Evolutionary conservation across 1,140 invertebrate species (phyloP).

Genomic region (Zelostemma sp.): DNA sequence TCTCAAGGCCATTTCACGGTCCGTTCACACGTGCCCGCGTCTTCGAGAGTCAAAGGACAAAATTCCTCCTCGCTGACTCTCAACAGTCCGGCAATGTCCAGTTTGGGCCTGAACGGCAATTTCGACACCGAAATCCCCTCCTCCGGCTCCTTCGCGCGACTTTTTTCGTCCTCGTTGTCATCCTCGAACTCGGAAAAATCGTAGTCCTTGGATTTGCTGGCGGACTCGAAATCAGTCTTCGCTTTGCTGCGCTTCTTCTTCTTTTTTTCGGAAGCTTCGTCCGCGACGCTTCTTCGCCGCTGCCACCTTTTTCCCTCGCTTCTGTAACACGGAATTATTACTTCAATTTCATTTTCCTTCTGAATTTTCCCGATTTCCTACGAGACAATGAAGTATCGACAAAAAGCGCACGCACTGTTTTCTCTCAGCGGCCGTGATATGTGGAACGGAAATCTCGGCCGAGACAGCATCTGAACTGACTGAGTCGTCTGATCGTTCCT

Average conservation of each 20-base stretch:
- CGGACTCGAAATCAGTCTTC: conserved; percentile 47
- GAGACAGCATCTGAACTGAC: background rate
- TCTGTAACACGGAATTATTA: too few species aligned
- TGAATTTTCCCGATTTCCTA: too few species aligned
- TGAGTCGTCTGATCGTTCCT: background rate
- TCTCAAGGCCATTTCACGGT: conserved; percentile 57
- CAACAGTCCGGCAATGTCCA: conserved; percentile 59
- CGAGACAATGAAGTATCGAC: too few species aligned
- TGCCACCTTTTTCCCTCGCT: too few species aligned
- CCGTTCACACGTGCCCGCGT: conserved; percentile 55
- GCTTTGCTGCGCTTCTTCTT: conserved; percentile 33
- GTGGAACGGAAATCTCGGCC: conserved; percentile 15
- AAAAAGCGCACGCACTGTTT: conserved; percentile 22
- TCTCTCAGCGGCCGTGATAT: conserved; percentile 13
- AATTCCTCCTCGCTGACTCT: conserved; percentile 61
- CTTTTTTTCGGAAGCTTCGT: too few species aligned
- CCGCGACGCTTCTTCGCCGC: too few species aligned
- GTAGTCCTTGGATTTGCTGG: conserved; percentile 28
- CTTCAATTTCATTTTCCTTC: too few species aligned
- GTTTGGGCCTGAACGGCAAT: conserved; percentile 59
- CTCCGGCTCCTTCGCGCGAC: background rate
- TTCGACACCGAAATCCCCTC: conserved; percentile 55
- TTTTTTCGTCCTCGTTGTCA: conserved; percentile 27
- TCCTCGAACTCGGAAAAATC: conserved; percentile 63
- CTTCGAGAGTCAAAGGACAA: conserved; percentile 62